Evolutionary conservation across 2,888 invertebrate genomes (phyloP).

Genomic region (Sphecodes monilicornis): DNA sequence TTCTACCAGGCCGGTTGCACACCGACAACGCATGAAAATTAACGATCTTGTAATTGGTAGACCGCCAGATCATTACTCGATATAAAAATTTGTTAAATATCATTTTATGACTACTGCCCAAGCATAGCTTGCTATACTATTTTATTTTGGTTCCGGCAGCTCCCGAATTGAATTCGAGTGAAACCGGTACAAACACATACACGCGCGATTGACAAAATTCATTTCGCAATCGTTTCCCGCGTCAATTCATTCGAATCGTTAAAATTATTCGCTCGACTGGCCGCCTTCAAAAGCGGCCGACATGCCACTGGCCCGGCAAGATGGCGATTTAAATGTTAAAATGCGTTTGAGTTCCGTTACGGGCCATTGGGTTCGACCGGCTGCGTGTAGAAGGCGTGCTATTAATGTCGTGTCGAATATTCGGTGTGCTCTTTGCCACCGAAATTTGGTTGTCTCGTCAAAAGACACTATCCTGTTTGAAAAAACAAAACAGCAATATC

Average conservation of each 20-base stretch:
- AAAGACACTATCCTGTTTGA: not conserved
- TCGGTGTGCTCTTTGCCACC: conserved; percentile 5
- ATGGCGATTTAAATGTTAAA: conserved; percentile 63
- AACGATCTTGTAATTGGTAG: not conserved
- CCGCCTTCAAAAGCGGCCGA: conserved; percentile 55
- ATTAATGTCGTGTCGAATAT: conserved; percentile 43
- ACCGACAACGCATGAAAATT: not conserved
- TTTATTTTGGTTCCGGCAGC: too few relatives aligned
- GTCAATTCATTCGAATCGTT: conserved; percentile 61
- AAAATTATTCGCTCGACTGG: conserved; percentile 67
- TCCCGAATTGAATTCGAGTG: conserved; percentile 23
- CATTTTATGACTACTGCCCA: not conserved
- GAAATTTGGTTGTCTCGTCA: conserved; percentile 15
- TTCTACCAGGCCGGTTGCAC: too few relatives aligned
- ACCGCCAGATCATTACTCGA: not conserved
- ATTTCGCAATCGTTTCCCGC: conserved; percentile 58
- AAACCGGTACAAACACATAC: conserved; percentile 14
- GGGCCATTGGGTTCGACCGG: conserved; percentile 30
- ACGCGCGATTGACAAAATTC: conserved; percentile 57
- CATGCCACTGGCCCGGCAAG: conserved; percentile 42
- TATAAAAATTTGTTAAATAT: not conserved
- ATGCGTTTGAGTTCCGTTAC: conserved; percentile 44
- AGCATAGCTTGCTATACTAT: not conserved
- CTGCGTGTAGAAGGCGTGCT: conserved; percentile 37
- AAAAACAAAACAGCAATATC: not conserved